A percentile compares a stretch with the other conserved stretches of the same genome.
These are phyloP conservation scores for Anseranas semipalmata DNA, from an alignment of 2,113 vertebrate species.

Conservation along the genomic window DNA sequence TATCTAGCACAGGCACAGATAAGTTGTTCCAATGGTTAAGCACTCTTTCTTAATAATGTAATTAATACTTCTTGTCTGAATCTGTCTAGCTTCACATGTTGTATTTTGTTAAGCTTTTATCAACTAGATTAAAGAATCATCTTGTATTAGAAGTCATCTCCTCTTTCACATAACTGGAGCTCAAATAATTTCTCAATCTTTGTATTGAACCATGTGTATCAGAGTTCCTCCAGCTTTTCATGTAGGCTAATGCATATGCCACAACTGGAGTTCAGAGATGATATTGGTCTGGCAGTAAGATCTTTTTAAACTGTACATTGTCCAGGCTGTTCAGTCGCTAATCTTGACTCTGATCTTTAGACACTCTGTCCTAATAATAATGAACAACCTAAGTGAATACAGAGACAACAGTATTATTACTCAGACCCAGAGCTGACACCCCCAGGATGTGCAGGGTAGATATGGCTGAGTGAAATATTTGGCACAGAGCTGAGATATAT, in stretches of 20 bases:
- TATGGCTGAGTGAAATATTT: not conserved
- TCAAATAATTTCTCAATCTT: not conserved
- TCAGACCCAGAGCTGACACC: fast-evolving
- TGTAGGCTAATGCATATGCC: too few relatives aligned
- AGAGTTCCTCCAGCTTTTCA: not conserved
- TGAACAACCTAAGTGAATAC: not conserved
- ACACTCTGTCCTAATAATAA: not conserved
- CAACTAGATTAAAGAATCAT: not conserved
- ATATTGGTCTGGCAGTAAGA: not conserved
- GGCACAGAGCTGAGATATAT: not conserved
- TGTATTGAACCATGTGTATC: fast-evolving
- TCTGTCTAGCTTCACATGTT: not conserved
- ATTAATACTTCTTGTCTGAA: not conserved
- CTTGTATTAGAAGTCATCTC: not conserved
- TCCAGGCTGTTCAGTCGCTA: not conserved
- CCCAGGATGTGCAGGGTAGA: not conserved
- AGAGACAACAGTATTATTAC: not conserved
- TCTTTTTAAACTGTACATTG: not conserved
- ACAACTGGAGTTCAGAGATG: fast-evolving
- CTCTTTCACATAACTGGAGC: not conserved
- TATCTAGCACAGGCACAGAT: not conserved
- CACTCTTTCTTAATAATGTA: not conserved
- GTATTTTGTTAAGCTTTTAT: not conserved
- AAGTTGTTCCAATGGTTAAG: not conserved
- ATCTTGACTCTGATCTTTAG: not conserved